Conservation (phyloP, 2,888 invertebrate species). For the Gerris lacustris region DNA sequence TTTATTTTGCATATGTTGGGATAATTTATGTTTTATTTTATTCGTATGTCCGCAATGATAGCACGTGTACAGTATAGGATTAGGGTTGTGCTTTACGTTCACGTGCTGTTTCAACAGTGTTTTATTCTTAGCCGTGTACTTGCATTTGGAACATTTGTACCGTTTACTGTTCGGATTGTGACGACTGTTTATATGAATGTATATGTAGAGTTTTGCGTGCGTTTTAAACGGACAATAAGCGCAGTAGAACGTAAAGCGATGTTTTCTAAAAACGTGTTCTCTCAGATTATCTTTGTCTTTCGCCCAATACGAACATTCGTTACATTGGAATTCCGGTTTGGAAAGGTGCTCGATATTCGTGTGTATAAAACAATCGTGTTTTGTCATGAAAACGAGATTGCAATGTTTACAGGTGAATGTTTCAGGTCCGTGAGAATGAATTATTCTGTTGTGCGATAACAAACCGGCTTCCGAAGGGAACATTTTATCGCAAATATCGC, state of each 20-base stretch:
- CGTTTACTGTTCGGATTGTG: not conserved
- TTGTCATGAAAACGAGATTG: not conserved
- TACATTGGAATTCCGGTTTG: not conserved
- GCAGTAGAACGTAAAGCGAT: not conserved
- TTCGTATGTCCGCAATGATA: not conserved
- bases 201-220: not conserved
- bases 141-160: not conserved
- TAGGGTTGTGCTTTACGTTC: slow-evolving; percentile 5
- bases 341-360: not conserved
- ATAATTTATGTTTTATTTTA: not conserved
- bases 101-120: not conserved
- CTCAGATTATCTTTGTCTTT: not conserved
- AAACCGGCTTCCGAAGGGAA: not conserved
- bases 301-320: not conserved
- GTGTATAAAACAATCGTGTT: not conserved
- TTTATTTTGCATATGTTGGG: not conserved
- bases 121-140: not conserved
- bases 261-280: not conserved
- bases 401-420: not conserved
- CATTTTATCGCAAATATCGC: not conserved
- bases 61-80: not conserved
- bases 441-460: not conserved
- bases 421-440: not conserved
- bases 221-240: not conserved
- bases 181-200: not conserved